Evolutionary conservation across 2,797 vertebrate species (phyloP), one percentile per base, ranked within the genome.

Genomic region (Alcedo atthis): DNA sequence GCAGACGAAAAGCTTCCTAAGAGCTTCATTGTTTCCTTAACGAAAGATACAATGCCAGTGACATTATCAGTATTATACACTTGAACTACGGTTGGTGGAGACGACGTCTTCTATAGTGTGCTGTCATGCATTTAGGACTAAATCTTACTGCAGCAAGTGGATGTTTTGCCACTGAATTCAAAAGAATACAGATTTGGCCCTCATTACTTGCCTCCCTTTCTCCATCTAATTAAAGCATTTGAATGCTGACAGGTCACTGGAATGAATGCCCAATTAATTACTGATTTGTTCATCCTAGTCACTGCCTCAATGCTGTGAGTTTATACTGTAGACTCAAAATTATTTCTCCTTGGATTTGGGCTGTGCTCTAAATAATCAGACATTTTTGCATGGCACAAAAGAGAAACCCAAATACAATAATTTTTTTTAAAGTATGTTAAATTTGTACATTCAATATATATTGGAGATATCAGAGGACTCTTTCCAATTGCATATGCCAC

Each of bases 241-340:
- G 96, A 97, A 97, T 96, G 92, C 93, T 97, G 97, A 94, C 96
- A 97, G 97, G 97, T 97, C 96, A 97, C 93, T 92, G 90, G 94
- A 93, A 95, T 96, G 92, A 95, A 97, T 97, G 91, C 96, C 96
- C 97, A 97, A 97, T 97, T 97, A 97, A 98, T 97, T 97, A 97
- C 97, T 96, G 96, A 96, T 95, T 97, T 96, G 93, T 97, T 97
- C 97, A 81, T 96, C 91, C 95, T 87, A 91, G 90, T 92, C 89
- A 68, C 83, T 96, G 95, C 93, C 89, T 95, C 96, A 93, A 96
- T 95, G 76, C 89, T 86, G 43, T 40, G 95, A 94, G 85, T 92
- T 92, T 93, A 54, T 86, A 46, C 43, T 66, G 82, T 84, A 92
- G 88, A 85, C 57, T 89, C 74, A 85, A 82, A 97, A 96, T 81